Evolutionary conservation across 2,888 invertebrate genomes (phyloP).

Genomic region (Dolomedes plantarius): DNA sequence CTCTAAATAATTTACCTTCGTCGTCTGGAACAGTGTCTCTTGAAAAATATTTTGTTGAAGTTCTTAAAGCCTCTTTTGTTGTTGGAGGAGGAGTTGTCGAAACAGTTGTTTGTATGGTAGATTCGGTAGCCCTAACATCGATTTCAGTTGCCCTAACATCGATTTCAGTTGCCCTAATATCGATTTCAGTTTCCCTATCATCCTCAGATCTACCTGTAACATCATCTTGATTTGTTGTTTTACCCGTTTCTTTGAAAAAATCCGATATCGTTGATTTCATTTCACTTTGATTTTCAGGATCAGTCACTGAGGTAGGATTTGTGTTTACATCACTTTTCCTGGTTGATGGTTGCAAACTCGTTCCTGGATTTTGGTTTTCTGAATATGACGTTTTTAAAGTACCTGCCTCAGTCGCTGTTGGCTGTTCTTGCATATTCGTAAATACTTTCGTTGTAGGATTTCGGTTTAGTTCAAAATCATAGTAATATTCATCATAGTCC

Average conservation of each 20-base stretch:
- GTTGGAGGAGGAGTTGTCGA: conserved; percentile 36
- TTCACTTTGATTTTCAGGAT: neutral
- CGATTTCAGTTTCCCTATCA: neutral
- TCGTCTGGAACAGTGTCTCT: conserved; percentile 21
- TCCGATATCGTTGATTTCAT: neutral
- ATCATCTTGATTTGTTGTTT: neutral
- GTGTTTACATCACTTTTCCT: neutral
- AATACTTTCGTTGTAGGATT: neutral
- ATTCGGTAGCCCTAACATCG: no score
- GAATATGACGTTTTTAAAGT: neutral
- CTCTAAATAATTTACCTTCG: conserved; percentile 51
- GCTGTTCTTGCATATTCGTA: neutral
- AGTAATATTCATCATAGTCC: conserved; percentile 53
- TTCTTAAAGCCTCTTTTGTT: neutral
- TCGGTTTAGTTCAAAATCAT: conserved; percentile 23
- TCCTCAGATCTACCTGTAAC: neutral
- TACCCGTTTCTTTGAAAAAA: neutral
- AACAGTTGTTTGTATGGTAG: neutral
- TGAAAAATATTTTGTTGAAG: conserved; percentile 40
- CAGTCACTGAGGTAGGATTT: neutral
- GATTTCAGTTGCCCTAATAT: neutral
- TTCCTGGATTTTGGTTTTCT: neutral
- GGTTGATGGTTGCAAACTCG: neutral
- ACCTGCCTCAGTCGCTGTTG: neutral
- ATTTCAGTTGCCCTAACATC: neutral